phyloP scores from a whole-genome alignment of 2,797 vertebrate genomes.

The Dendrocincla tyrannina region DNA sequence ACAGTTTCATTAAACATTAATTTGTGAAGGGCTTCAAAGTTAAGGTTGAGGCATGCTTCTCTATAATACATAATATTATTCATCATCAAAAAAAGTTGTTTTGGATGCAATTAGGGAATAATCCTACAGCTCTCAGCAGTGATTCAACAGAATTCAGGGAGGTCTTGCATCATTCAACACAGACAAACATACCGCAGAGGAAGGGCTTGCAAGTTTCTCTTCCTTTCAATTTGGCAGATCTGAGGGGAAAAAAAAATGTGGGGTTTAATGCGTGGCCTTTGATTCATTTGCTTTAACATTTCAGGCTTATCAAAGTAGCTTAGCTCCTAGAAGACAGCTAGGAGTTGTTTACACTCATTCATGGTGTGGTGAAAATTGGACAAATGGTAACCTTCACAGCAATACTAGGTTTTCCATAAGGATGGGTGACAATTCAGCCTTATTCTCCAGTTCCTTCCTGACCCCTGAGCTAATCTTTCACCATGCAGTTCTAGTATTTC shows the following conservation, averaged over 20 bases:
- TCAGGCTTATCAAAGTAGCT: neutral
- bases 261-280: neutral
- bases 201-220: neutral
- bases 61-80: neutral
- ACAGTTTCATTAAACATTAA: slow-evolving; percentile 61
- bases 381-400: neutral
- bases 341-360: neutral
- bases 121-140: neutral
- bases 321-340: neutral
- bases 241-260: neutral
- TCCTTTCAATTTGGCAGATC: neutral
- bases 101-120: slow-evolving; percentile 46
- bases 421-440: neutral
- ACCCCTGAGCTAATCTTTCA: rapidly evolving
- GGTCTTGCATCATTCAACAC: slow-evolving; percentile 28
- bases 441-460: neutral
- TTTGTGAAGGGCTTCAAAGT: slow-evolving; percentile 35
- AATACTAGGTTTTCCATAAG: neutral
- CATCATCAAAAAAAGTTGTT: slow-evolving; percentile 25
- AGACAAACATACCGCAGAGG: neutral
- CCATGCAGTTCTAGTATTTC: neutral
- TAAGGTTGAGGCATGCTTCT: neutral
- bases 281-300: neutral
- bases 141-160: neutral
- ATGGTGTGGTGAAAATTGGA: neutral